Conservation (phyloP, 2,113 vertebrate species). For the Trinectes maculatus region DNA sequence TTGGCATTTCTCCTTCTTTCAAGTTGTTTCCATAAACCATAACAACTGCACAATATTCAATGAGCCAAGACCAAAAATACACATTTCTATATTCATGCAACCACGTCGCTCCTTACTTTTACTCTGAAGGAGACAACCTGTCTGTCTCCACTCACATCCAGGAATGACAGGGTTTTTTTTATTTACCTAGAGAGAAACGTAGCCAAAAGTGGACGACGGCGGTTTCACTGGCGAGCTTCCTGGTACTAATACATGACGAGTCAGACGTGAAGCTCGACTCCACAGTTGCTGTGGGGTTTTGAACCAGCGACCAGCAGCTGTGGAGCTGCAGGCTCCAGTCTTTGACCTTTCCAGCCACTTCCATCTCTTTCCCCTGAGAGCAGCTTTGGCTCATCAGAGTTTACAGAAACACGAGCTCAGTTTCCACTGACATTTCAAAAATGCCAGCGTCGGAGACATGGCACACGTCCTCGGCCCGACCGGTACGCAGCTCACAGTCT, state of each 20-base stretch:
- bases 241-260: constrained; percentile 34
- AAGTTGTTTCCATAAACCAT: constrained; percentile 33
- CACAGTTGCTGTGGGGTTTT: constrained; percentile 24
- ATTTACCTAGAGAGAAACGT: constrained; percentile 32
- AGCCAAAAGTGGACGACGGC: constrained; percentile 44
- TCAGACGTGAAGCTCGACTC: constrained; percentile 12
- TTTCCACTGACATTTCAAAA: constrained; percentile 61
- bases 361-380: constrained; percentile 13
- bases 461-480: constrained; percentile 28
- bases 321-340: constrained; percentile 21
- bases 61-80: constrained; percentile 22
- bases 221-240: constrained; percentile 46
- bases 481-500: constrained; percentile 12
- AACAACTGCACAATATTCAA: not conserved
- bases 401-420: constrained; percentile 34
- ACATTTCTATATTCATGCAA: constrained; percentile 18
- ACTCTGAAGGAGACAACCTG: constrained; percentile 52
- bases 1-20: constrained; percentile 34
- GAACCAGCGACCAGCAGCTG: constrained; percentile 16
- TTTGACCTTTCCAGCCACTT: constrained; percentile 48
- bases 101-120: constrained; percentile 25
- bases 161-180: constrained; percentile 23
- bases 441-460: constrained; percentile 18
- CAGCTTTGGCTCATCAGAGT: constrained; percentile 47
- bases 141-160: constrained; percentile 59